phyloP scores from a whole-genome alignment of 2,888 invertebrate species.

The Opisthograptis luteolata region DNA sequence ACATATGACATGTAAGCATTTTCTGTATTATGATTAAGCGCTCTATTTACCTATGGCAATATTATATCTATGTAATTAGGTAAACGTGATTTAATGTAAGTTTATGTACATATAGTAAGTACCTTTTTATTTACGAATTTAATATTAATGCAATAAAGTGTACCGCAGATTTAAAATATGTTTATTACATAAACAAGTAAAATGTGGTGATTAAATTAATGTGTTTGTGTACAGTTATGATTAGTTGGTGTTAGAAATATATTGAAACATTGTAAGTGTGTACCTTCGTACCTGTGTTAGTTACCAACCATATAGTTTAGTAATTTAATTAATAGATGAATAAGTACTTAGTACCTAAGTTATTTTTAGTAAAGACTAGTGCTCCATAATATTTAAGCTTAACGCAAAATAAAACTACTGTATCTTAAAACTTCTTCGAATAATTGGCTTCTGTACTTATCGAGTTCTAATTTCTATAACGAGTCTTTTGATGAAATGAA shows the following conservation, averaged over 20 bases:
- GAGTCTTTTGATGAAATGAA: conserved; percentile 9
- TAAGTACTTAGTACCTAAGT: conserved; percentile 2
- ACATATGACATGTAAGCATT: too few species aligned
- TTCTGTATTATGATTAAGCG: too few species aligned
- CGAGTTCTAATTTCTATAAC: conserved; percentile 8
- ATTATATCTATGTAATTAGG: too few species aligned
- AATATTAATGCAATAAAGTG: too few species aligned
- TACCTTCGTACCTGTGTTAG: conserved; percentile 25
- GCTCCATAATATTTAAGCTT: neutral
- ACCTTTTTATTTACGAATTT: too few species aligned
- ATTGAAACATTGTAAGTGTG: neutral
- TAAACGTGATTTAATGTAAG: too few species aligned
- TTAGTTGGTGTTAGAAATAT: neutral
- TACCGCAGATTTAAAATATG: too few species aligned
- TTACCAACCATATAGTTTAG: conserved; percentile 8
- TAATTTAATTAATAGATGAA: neutral
- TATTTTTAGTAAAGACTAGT: conserved; percentile 1
- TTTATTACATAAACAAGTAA: too few species aligned
- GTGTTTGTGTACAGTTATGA: neutral
- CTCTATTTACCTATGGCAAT: too few species aligned
- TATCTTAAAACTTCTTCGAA: conserved; percentile 7
- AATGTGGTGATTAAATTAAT: neutral
- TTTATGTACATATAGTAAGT: too few species aligned
- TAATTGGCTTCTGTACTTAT: conserved; percentile 40
- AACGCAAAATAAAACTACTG: conserved; percentile 1